phyloP scores from a whole-genome alignment of 2,888 invertebrate genomes.

The Scaptomyza cyrtandrae region DNA sequence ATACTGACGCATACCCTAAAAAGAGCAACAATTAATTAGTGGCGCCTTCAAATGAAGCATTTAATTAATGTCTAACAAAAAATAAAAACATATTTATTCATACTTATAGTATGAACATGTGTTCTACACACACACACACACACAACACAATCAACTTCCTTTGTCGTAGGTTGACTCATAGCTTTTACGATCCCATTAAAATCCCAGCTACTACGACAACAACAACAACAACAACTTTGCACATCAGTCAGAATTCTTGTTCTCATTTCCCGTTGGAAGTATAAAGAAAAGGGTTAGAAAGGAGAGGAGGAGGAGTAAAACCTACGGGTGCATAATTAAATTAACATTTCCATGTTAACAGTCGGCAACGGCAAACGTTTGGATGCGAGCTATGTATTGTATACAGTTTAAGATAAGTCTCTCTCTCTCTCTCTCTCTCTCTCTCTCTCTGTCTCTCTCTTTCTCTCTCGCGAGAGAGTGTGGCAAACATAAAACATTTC shows the following conservation, averaged over 20 bases:
- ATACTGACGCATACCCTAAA: constrained; percentile 80
- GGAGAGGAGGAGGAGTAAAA: neutral
- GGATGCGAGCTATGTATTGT: constrained; percentile 15
- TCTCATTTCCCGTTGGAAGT: constrained; percentile 1
- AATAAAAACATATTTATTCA: too few relatives aligned
- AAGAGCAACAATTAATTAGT: neutral
- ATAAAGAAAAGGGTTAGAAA: neutral
- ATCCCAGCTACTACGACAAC: neutral
- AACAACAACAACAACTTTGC: constrained; percentile 5
- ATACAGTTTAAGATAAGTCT: too few relatives aligned
- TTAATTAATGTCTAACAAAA: constrained; percentile 26
- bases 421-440: too few relatives aligned
- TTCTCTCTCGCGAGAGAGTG: neutral
- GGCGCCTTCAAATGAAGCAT: constrained; percentile 34
- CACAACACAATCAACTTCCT: constrained; percentile 50
- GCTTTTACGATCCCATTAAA: constrained; percentile 25
- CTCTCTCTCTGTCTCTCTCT: neutral
- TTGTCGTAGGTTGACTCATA: constrained; percentile 25
- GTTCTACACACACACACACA: constrained; percentile 26
- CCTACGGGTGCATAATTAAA: constrained; percentile 56
- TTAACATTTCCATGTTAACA: constrained; percentile 66
- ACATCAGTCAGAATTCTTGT: neutral
- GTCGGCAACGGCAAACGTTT: constrained; percentile 14
- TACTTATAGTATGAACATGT: constrained; percentile 18
- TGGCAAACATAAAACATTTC: constrained; percentile 4